phyloP scores from a whole-genome alignment of 2,888 invertebrate genomes.

The Operophtera brumata region DNA sequence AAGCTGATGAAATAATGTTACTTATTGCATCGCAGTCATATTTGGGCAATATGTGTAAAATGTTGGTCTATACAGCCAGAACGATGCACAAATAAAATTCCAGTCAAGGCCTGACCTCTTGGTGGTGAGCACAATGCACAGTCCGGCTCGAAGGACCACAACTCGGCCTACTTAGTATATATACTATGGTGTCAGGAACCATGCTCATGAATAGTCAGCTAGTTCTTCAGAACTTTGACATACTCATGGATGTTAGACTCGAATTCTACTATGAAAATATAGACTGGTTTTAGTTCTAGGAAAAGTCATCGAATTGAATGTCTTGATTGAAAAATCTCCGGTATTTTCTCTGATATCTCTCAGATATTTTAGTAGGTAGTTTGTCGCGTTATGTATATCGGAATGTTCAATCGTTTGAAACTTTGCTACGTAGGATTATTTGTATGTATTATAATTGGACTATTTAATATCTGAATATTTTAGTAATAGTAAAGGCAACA shows the following conservation, averaged over 20 bases:
- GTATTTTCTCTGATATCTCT: no score
- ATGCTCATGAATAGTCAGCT: background rate
- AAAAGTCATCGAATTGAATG: constrained; percentile 2
- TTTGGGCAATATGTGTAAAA: background rate
- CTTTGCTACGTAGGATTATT: constrained; percentile 22
- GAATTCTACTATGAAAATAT: constrained; percentile 11
- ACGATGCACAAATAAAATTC: no score
- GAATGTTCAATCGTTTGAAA: constrained; percentile 22
- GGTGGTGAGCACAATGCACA: background rate
- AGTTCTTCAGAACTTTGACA: no score
- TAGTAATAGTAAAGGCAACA: constrained; percentile 40
- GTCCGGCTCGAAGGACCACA: constrained; percentile 9
- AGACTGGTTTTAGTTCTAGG: constrained; percentile 17
- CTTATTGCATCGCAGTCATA: background rate
- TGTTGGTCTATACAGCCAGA: no score
- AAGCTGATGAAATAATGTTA: background rate
- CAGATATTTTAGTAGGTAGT: constrained; percentile 10
- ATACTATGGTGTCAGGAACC: background rate
- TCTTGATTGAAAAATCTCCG: constrained; percentile 3
- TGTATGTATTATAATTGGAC: constrained; percentile 34
- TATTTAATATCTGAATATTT: constrained; percentile 50
- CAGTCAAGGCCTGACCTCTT: background rate
- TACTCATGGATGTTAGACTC: background rate
- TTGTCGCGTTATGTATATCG: constrained; percentile 13
- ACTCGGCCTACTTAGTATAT: no score